phyloP scores from a whole-genome alignment of 2,797 vertebrate genomes.

The Monodelphis domestica region DNA sequence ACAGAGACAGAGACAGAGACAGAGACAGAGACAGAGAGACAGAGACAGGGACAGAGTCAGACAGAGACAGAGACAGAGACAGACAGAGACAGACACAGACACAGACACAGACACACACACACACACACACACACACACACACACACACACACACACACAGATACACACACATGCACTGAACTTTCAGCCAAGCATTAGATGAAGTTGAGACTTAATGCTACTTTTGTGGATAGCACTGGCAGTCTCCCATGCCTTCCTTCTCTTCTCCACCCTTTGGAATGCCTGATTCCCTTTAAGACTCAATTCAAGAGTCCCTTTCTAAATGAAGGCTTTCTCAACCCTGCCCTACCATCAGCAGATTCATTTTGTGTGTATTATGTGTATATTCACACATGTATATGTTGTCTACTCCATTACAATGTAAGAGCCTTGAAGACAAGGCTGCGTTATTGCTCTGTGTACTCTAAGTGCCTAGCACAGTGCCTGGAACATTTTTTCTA shows the following conservation, averaged over 20 bases:
- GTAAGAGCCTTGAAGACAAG: neutral
- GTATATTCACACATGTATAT: neutral
- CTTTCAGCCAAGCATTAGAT: neutral
- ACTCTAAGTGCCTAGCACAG: neutral
- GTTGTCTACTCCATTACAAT: neutral
- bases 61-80: too few species aligned
- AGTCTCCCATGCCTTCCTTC: neutral
- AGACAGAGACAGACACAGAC: too few species aligned
- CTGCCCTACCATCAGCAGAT: neutral
- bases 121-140: neutral
- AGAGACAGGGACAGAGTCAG: too few species aligned
- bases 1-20: too few species aligned
- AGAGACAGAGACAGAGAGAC: too few species aligned
- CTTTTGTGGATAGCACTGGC: neutral
- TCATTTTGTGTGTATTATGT: neutral
- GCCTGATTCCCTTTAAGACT: neutral
- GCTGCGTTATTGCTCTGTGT: neutral
- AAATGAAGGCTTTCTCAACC: neutral
- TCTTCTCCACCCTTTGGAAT: neutral
- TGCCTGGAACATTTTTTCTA: neutral
- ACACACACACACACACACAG: neutral
- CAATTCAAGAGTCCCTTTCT: neutral
- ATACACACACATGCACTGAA: neutral
- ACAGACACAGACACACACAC: neutral
- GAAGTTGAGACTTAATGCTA: neutral